A percentile compares a stretch with the other conserved stretches of the same genome.
Conservation (phyloP, 2,797 vertebrate genomes). For the Alcedo atthis region DNA sequence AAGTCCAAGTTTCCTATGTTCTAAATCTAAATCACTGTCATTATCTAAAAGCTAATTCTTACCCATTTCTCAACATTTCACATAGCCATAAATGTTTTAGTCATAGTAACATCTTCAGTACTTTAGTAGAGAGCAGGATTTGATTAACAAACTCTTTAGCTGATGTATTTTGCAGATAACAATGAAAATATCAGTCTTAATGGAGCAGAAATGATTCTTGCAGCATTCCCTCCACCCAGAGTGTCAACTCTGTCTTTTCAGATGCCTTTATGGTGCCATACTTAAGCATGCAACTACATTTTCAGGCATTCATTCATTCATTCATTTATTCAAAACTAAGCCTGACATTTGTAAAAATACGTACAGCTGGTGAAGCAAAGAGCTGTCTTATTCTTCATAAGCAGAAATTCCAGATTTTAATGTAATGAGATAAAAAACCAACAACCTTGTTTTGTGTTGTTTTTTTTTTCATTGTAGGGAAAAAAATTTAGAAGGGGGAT, state of each 20-base stretch:
- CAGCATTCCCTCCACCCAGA: background rate
- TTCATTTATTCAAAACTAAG: background rate
- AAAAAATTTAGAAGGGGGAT: background rate
- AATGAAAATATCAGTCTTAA: background rate
- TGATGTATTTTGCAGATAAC: background rate
- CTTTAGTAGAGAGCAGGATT: background rate
- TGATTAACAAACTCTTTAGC: background rate
- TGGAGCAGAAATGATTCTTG: background rate
- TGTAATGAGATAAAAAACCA: background rate
- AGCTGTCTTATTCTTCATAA: background rate
- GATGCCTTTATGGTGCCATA: background rate
- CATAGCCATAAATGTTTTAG: background rate
- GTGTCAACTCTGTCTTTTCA: background rate
- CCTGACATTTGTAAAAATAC: slow-evolving; percentile 7
- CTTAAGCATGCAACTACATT: background rate
- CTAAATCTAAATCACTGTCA: background rate
- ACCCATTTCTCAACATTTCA: background rate
- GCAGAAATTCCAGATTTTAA: slow-evolving; percentile 26
- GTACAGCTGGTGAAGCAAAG: background rate
- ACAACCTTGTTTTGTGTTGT: background rate
- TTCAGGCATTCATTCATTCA: background rate
- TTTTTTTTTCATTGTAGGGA: background rate
- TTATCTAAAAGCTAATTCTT: background rate
- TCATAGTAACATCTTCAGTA: background rate
- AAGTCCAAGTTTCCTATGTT: fast-evolving